Evolutionary conservation across 1,140 invertebrate genomes (phyloP).

Genomic region (Ladona fulva): DNA sequence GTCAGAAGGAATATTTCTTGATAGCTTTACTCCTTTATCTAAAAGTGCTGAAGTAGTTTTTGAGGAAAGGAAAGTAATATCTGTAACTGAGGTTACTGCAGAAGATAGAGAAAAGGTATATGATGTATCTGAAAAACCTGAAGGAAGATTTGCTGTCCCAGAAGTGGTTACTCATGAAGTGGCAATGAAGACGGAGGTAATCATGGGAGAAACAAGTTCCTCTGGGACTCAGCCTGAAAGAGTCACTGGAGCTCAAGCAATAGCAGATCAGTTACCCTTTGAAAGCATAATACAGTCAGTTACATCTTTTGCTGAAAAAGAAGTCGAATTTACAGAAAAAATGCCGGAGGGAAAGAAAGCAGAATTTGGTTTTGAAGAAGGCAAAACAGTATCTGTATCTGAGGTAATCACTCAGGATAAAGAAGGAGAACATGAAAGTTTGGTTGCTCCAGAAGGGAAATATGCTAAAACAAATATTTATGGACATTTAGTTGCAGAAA

Average conservation of each 20-base stretch:
- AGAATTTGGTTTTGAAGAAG: neutral
- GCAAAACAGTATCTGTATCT: neutral
- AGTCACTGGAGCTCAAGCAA: neutral
- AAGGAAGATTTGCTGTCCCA: neutral
- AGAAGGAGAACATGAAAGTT: neutral
- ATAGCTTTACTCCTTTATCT: conserved; percentile 9
- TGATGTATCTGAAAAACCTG: neutral
- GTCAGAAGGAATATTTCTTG: conserved; percentile 13
- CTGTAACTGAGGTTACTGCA: conserved; percentile 15
- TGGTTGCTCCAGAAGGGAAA: neutral
- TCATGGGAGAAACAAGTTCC: neutral
- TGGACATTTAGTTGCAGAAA: neutral
- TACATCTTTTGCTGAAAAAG: neutral
- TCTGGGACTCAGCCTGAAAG: neutral
- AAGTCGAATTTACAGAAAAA: neutral
- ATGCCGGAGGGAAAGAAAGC: neutral
- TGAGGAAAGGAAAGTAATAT: conserved; percentile 25
- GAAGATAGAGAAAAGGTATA: neutral
- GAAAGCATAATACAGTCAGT: neutral
- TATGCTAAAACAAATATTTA: neutral
- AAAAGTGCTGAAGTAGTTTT: conserved; percentile 7
- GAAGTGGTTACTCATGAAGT: neutral
- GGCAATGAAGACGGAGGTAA: neutral
- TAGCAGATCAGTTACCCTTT: neutral
- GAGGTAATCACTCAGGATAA: neutral